phyloP scores from a whole-genome alignment of 2,888 invertebrate genomes.

The Gortyna flavago region DNA sequence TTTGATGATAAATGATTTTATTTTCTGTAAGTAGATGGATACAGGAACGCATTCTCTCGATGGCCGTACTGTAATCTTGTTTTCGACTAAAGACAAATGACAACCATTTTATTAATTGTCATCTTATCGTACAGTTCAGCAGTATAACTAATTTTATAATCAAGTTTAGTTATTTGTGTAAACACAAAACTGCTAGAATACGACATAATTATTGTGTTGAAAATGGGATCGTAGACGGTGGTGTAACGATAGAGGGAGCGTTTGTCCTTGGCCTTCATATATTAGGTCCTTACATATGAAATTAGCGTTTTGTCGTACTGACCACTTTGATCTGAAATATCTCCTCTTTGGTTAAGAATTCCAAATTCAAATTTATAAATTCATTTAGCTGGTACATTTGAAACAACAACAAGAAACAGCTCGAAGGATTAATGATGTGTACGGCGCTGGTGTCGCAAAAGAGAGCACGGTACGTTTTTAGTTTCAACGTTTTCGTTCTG shows the following conservation, averaged over 20 bases:
- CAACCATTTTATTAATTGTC: not conserved
- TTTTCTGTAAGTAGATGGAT: not conserved
- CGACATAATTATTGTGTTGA: not conserved
- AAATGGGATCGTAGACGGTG: not conserved
- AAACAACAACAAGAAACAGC: no score
- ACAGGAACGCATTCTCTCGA: not conserved
- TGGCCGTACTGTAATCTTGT: not conserved
- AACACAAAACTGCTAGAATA: not conserved
- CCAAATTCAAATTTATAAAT: no score
- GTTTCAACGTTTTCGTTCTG: no score
- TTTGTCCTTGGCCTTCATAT: slow-evolving; percentile 12
- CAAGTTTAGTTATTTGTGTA: not conserved
- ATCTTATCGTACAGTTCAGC: not conserved
- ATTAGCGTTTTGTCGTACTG: no score
- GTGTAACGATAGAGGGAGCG: not conserved
- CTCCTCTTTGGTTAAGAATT: no score
- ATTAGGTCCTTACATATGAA: no score
- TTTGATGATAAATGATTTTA: not conserved
- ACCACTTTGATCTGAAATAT: no score
- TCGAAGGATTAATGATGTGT: no score
- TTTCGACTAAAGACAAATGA: slow-evolving; percentile 2
- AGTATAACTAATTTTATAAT: slow-evolving; percentile 7
- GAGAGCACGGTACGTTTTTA: no score
- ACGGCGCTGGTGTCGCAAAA: no score
- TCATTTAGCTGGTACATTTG: no score